These are phyloP conservation scores for Protobothrops mucrosquamatus DNA, from an alignment of 2,113 vertebrate species.

Conservation along the genomic window DNA sequence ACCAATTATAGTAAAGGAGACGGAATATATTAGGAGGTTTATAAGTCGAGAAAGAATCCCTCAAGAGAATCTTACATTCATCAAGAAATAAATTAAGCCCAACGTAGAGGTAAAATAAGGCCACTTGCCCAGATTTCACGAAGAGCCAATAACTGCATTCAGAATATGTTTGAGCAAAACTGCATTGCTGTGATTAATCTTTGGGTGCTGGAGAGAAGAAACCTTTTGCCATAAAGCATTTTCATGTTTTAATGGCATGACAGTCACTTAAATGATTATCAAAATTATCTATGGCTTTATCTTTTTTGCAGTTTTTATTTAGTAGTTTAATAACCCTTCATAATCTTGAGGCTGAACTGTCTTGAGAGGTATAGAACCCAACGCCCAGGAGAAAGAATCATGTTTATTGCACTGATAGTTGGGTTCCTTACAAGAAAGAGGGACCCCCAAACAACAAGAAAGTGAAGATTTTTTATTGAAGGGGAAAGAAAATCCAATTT, in stretches of 20 bases:
- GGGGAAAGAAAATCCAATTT: not conserved
- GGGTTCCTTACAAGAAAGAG: not conserved
- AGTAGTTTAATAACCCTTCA: not conserved
- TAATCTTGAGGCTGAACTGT: not conserved
- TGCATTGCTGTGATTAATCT: not conserved
- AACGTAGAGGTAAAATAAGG: not conserved
- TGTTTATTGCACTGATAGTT: not conserved
- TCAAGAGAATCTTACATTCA: not conserved
- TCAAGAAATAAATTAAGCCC: not conserved
- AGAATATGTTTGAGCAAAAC: not conserved
- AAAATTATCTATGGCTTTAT: not conserved
- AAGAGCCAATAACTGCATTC: not conserved
- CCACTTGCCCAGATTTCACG: accelerated
- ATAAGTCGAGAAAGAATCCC: not conserved
- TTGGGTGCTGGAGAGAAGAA: not conserved
- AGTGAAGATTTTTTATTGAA: not conserved
- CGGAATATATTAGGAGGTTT: not conserved
- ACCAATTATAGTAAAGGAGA: too few species aligned
- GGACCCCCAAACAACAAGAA: not conserved
- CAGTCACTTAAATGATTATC: not conserved
- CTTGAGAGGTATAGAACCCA: not conserved
- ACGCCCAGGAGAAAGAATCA: not conserved
- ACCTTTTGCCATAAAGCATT: not conserved
- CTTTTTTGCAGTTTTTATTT: not conserved
- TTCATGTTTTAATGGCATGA: not conserved